Evolutionary conservation across 2,888 invertebrate genomes (phyloP).

Genomic region (Monochamus alternatus): DNA sequence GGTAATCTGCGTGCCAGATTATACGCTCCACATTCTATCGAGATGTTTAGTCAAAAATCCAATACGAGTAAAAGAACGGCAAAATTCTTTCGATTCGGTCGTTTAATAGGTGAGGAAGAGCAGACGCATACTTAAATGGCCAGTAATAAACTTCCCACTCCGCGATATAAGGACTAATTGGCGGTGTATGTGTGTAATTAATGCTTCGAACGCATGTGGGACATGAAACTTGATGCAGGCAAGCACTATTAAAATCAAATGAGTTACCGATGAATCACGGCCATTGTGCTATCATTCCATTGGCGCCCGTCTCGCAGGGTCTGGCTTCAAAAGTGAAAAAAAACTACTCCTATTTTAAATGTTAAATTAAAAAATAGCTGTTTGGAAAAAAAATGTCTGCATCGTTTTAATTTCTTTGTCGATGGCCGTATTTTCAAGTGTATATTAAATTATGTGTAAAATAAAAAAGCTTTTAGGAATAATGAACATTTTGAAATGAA

Average conservation of each 20-base stretch:
- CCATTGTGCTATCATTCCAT: constrained; percentile 44
- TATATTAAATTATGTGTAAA: too few relatives aligned
- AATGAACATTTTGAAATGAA: too few relatives aligned
- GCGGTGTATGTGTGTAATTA: constrained; percentile 52
- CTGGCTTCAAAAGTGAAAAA: not conserved
- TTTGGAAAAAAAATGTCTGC: too few relatives aligned
- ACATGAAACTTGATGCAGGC: constrained; percentile 46
- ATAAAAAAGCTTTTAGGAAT: too few relatives aligned
- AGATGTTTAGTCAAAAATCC: not conserved
- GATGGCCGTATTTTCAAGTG: too few relatives aligned
- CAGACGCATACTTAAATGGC: constrained; percentile 48
- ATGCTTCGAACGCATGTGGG: constrained; percentile 56
- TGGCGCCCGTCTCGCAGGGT: not conserved
- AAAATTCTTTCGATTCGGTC: too few relatives aligned
- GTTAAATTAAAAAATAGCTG: too few relatives aligned
- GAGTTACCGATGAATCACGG: constrained; percentile 58
- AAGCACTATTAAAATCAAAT: constrained; percentile 58
- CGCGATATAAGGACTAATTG: constrained; percentile 53
- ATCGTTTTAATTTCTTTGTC: too few relatives aligned
- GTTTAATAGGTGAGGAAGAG: constrained; percentile 38
- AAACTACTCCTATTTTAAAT: not conserved
- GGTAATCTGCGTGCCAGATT: too few relatives aligned
- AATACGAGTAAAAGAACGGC: too few relatives aligned
- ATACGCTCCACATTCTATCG: not conserved
- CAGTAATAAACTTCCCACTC: constrained; percentile 45